Percentiles rank a stretch among this genome's conserved stretches.
Evolutionary conservation across 2,888 invertebrate genomes (phyloP).

Genomic region (Synanthedon andrenaeformis): DNA sequence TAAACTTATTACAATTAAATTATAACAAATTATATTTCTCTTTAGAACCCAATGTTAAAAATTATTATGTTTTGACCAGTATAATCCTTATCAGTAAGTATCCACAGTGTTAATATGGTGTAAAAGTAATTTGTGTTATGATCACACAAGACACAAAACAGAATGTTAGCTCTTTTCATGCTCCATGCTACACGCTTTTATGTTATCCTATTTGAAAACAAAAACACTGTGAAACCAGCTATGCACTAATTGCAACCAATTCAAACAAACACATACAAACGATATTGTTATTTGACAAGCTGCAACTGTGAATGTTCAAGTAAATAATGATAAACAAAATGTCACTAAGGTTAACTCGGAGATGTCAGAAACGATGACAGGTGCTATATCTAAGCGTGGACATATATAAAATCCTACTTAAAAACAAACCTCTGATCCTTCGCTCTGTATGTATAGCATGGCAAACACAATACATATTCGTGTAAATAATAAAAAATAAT

Average conservation of each 20-base stretch:
- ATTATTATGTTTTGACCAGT: background rate
- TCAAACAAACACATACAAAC: constrained; percentile 4
- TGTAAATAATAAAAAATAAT: constrained; percentile 36
- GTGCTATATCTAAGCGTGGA: background rate
- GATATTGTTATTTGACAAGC: too few relatives aligned
- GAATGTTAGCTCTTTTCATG: constrained; percentile 26
- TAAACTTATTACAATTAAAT: background rate
- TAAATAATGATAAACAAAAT: too few relatives aligned
- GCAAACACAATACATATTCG: constrained; percentile 51
- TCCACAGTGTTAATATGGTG: background rate
- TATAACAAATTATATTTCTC: background rate
- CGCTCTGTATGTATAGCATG: constrained; percentile 66
- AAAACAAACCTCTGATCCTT: constrained; percentile 64
- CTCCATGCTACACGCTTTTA: constrained; percentile 26
- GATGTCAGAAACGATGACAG: background rate
- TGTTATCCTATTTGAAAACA: background rate
- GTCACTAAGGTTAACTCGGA: too few relatives aligned
- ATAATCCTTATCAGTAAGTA: background rate
- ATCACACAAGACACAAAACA: background rate
- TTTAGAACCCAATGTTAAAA: background rate
- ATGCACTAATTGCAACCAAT: background rate
- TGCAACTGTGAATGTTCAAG: too few relatives aligned
- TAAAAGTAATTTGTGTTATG: background rate
- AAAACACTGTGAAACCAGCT: background rate
- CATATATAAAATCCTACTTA: constrained; percentile 27